Evolutionary conservation across 64 coral and sea anemone genomes (phyloP).

Genomic region (Actinia tenebrosa): DNA sequence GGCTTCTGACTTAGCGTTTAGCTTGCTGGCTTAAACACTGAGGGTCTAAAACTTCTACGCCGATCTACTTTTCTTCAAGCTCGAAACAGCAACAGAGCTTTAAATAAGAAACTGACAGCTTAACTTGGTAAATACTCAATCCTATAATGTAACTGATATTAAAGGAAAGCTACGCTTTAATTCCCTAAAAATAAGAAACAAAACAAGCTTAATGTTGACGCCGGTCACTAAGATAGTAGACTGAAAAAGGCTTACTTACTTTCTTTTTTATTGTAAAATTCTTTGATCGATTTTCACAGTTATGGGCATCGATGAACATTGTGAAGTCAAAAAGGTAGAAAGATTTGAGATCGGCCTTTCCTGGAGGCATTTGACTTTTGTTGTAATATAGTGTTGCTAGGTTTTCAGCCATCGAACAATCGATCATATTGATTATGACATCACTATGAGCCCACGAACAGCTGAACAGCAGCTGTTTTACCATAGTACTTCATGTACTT

Average conservation of each 20-base stretch:
- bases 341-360: not conserved
- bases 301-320: not conserved
- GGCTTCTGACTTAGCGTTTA: too few species aligned
- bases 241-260: not conserved
- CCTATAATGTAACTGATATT: not conserved
- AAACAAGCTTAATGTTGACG: not conserved
- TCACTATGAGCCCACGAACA: not conserved
- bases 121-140: not conserved
- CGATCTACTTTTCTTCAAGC: too few species aligned
- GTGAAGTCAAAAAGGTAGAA: slow-evolving; percentile 2
- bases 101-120: not conserved
- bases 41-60: too few species aligned
- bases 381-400: not conserved
- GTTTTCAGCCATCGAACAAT: slow-evolving; percentile 7
- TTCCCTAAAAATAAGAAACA: not conserved
- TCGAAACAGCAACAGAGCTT: not conserved
- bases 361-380: slow-evolving; percentile 9
- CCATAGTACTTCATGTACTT: not conserved
- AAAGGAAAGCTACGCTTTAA: not conserved
- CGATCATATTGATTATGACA: not conserved
- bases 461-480: not conserved
- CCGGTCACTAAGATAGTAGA: not conserved
- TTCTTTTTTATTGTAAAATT: not conserved
- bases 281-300: not conserved
- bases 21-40: too few species aligned